phyloP scores from a whole-genome alignment of 2,797 vertebrate species.

The Propithecus perrieri region DNA sequence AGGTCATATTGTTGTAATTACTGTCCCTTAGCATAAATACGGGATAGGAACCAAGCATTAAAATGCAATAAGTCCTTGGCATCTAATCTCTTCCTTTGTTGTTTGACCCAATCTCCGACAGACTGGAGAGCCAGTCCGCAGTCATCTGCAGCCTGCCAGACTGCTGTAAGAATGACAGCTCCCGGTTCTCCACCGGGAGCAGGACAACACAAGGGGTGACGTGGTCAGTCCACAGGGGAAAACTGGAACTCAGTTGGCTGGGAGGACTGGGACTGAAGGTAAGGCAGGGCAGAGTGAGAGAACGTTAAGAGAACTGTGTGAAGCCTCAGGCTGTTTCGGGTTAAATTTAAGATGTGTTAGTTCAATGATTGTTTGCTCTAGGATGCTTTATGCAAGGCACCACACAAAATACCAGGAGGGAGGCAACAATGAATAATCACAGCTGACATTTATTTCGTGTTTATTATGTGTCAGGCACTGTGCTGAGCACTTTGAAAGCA shows the following conservation, averaged over 20 bases:
- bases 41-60: conserved; percentile 50
- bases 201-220: background rate
- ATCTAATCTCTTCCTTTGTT: conserved; percentile 57
- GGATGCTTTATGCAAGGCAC: background rate
- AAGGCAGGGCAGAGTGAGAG: background rate
- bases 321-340: background rate
- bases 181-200: background rate
- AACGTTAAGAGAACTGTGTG: background rate
- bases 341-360: background rate
- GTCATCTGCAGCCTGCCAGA: background rate
- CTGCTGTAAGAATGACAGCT: conserved; percentile 4
- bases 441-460: conserved; percentile 41
- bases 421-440: background rate
- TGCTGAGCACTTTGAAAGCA: conserved; percentile 34
- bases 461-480: background rate
- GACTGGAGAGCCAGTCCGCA: background rate
- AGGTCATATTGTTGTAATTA: conserved; percentile 62
- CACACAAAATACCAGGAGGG: background rate
- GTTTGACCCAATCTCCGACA: conserved; percentile 55
- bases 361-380: background rate
- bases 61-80: conserved; percentile 60
- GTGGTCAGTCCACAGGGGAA: background rate
- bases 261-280: background rate
- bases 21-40: conserved; percentile 59
- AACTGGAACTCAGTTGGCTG: background rate